These are phyloP conservation scores for Microcebus lehilahytsara DNA, from an alignment of 2,113 vertebrate genomes.

Conservation along the genomic window DNA sequence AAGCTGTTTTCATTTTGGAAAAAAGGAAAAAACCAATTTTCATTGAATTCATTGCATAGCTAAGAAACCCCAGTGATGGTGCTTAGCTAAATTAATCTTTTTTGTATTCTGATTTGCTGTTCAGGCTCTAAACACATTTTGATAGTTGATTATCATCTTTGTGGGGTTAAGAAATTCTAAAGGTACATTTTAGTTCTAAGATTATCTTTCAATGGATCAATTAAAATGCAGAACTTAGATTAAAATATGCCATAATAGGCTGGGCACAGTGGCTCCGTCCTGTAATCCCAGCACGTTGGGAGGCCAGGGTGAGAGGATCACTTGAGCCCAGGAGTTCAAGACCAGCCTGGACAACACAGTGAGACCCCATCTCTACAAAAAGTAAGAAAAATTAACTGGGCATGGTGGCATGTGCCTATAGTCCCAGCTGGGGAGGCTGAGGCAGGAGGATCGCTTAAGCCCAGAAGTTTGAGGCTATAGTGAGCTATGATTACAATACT, in stretches of 20 bases:
- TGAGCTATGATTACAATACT: too few relatives aligned
- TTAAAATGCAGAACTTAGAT: slow-evolving; percentile 17
- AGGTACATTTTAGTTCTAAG: slow-evolving; percentile 21
- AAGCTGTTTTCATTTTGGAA: slow-evolving; percentile 7
- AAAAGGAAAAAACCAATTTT: neutral
- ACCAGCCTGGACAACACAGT: too few relatives aligned
- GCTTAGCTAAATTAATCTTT: neutral
- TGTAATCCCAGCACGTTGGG: too few relatives aligned
- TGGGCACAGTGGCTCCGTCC: too few relatives aligned
- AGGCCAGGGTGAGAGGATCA: too few relatives aligned
- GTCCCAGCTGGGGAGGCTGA: too few relatives aligned
- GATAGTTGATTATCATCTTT: neutral
- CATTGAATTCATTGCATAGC: neutral
- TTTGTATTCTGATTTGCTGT: neutral
- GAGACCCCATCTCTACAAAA: too few relatives aligned
- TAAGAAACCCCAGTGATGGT: neutral
- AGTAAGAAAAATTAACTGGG: too few relatives aligned
- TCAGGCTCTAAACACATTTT: slow-evolving; percentile 1
- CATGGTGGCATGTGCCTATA: too few relatives aligned
- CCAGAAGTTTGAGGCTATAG: too few relatives aligned
- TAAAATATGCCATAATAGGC: neutral
- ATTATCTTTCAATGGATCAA: neutral
- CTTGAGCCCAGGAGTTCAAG: too few relatives aligned
- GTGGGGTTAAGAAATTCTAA: slow-evolving; percentile 17
- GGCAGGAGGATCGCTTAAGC: too few relatives aligned